These are phyloP conservation scores for Coregonus ussuriensis DNA, from an alignment of 2,797 vertebrate genomes.

Conservation along the genomic window DNA sequence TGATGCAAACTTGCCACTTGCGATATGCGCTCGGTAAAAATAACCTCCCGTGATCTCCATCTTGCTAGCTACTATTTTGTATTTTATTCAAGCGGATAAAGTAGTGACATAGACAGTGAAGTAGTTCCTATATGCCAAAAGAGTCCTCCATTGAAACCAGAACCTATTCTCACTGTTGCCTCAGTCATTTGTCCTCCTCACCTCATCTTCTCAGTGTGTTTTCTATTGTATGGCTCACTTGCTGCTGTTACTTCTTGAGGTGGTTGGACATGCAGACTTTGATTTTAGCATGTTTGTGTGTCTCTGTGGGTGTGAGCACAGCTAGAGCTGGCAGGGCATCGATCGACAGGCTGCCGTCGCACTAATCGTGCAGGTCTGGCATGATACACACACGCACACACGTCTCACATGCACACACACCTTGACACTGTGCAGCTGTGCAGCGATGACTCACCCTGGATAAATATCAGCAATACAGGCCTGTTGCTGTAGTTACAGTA, in stretches of 20 bases:
- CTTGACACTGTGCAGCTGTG: background rate
- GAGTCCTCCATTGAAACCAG: too few species aligned
- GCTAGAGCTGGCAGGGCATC: background rate
- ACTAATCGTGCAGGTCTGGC: background rate
- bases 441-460: background rate
- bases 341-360: background rate
- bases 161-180: too few species aligned
- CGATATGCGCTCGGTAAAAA: too few species aligned
- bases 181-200: background rate
- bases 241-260: background rate
- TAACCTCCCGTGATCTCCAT: too few species aligned
- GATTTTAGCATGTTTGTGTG: background rate
- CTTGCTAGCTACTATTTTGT: too few species aligned
- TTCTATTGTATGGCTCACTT: background rate
- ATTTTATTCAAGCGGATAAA: too few species aligned
- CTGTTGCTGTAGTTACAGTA: background rate
- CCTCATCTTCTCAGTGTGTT: background rate
- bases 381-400: background rate
- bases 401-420: constrained; percentile 16
- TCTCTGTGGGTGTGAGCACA: background rate
- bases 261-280: background rate
- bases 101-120: too few species aligned
- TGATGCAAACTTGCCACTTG: too few species aligned
- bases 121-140: too few species aligned
- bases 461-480: background rate